Percentiles rank a stretch among this genome's conserved stretches.
Conservation (phyloP, 1,140 invertebrate genomes). For the Rhyzopertha dominica region DNA sequence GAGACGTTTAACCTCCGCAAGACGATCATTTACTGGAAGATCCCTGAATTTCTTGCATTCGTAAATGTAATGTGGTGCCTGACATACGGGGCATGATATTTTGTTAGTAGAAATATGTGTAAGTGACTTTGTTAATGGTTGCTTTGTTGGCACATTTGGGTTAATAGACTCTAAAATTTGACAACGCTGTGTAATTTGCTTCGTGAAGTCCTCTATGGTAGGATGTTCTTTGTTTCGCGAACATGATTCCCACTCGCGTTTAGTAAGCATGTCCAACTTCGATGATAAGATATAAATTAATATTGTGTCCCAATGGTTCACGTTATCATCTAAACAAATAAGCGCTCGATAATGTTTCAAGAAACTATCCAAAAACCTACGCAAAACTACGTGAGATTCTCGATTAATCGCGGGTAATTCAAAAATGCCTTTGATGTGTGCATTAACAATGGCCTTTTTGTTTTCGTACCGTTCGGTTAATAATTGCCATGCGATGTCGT, state of each 20-base stretch:
- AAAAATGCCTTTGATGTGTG: conserved; percentile 11
- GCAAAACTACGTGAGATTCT: conserved; percentile 13
- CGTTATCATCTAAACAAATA: conserved; percentile 1
- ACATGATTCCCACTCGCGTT: conserved; percentile 12
- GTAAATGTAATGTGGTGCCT: conserved; percentile 4
- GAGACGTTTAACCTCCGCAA: conserved; percentile 8
- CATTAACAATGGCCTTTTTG: conserved; percentile 12
- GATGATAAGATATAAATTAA: conserved; percentile 9
- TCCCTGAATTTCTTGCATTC: conserved; percentile 8
- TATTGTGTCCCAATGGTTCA: conserved; percentile 13
- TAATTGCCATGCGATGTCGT: conserved; percentile 9
- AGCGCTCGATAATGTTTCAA: conserved; percentile 11
- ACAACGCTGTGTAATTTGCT: conserved; percentile 11
- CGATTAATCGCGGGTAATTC: background rate
- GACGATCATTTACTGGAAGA: conserved; percentile 1
- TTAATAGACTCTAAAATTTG: conserved; percentile 14
- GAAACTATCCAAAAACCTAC: conserved; percentile 10
- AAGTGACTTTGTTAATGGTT: background rate
- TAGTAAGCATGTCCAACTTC: conserved; percentile 3
- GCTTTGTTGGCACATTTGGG: too few species aligned
- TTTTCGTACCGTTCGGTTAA: conserved; percentile 15
- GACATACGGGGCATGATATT: background rate
- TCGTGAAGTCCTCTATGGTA: conserved; percentile 6
- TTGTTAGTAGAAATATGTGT: conserved; percentile 7
- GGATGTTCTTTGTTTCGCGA: background rate